Conservation (phyloP, 1,140 invertebrate species). For the Probaryconus sp. region DNA sequence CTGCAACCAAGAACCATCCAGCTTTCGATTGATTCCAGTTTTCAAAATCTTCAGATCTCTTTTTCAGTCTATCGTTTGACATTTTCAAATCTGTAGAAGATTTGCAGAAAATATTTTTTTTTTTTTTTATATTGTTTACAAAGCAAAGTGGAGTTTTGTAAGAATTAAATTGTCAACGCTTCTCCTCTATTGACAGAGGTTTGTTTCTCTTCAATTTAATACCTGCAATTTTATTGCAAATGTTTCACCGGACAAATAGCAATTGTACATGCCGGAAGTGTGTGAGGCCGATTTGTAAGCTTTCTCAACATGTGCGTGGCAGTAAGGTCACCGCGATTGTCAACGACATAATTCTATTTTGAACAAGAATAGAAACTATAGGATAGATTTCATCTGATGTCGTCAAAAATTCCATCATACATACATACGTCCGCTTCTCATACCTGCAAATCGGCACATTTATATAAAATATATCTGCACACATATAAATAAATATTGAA, state of each 20-base stretch:
- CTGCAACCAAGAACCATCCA: too few species aligned
- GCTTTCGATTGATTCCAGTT: too few species aligned
- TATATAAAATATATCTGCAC: conserved; percentile 36
- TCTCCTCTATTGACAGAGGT: too few species aligned
- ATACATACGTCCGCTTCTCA: not conserved
- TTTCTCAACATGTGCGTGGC: conserved; percentile 49
- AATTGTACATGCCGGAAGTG: conserved; percentile 45
- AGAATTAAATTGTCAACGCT: too few species aligned
- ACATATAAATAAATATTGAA: conserved; percentile 58
- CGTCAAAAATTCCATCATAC: conserved; percentile 33
- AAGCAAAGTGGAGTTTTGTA: too few species aligned
- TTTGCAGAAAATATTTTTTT: too few species aligned
- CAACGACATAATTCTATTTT: conserved; percentile 42
- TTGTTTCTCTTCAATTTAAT: conserved; percentile 40
- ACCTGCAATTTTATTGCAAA: conserved; percentile 39
- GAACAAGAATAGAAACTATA: conserved; percentile 38
- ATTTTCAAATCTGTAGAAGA: too few species aligned
- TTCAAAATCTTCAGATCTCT: too few species aligned
- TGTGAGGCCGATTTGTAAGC: conserved; percentile 46
- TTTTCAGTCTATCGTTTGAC: too few species aligned
- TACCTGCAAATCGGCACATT: too few species aligned
- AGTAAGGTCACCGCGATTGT: conserved; percentile 37
- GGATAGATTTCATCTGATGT: conserved; percentile 60
- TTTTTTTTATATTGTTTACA: too few species aligned
- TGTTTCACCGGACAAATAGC: conserved; percentile 31